phyloP scores from a whole-genome alignment of 1,140 invertebrate genomes.

The Ceratina japonica region DNA sequence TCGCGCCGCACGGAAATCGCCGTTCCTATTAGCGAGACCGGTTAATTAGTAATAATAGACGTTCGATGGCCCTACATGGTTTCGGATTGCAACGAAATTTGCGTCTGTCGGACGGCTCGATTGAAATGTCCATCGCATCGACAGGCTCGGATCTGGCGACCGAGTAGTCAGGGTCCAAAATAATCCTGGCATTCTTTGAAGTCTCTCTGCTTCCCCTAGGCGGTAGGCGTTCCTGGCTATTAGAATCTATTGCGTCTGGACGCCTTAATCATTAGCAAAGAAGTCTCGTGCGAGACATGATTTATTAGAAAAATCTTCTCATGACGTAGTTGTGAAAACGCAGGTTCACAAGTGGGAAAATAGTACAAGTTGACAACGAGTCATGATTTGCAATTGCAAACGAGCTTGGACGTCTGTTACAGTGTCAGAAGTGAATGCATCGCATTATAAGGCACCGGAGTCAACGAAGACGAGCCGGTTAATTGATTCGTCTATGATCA shows the following conservation, averaged over 20 bases:
- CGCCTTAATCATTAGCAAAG: too few relatives aligned
- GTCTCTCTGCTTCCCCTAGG: background rate
- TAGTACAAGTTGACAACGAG: too few relatives aligned
- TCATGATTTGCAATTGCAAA: slow-evolving; percentile 2
- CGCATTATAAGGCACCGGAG: background rate
- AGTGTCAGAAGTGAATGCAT: background rate
- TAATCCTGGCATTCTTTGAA: background rate
- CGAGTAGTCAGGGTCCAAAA: slow-evolving; percentile 10
- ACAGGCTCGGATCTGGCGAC: background rate
- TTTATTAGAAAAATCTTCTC: background rate
- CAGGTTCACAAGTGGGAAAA: background rate
- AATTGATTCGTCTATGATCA: slow-evolving; percentile 25
- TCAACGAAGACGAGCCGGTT: background rate
- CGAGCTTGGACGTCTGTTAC: slow-evolving; percentile 24
- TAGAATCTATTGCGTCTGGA: background rate
- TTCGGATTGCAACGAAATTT: background rate
- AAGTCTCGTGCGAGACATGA: too few relatives aligned
- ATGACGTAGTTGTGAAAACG: background rate
- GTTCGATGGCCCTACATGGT: background rate
- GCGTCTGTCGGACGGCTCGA: background rate
- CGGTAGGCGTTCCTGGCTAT: background rate
- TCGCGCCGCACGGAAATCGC: slow-evolving; percentile 26
- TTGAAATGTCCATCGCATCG: slow-evolving; percentile 1
- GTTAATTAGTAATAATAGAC: slow-evolving; percentile 19
- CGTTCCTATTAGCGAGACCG: background rate